These are phyloP conservation scores for Serranus cabrilla DNA, from an alignment of 2,797 vertebrate species.

Conservation along the genomic window DNA sequence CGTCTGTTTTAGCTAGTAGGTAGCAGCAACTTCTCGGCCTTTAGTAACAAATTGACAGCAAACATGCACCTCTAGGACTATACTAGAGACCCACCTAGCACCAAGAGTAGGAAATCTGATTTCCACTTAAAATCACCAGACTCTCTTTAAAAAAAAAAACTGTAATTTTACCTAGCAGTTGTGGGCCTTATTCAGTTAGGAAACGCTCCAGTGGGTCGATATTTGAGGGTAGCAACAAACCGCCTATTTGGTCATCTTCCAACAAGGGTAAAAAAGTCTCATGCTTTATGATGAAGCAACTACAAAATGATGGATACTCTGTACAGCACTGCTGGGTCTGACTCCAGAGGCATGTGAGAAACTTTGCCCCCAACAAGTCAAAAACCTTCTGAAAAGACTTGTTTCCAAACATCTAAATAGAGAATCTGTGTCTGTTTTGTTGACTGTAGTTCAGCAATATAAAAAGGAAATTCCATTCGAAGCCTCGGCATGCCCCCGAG, in stretches of 20 bases:
- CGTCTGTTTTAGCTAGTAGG: slow-evolving; percentile 56
- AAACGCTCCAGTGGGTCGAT: too few relatives aligned
- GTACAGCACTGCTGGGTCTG: slow-evolving; percentile 25
- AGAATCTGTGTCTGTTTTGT: slow-evolving; percentile 46
- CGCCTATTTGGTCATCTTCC: too few relatives aligned
- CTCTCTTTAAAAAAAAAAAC: too few relatives aligned
- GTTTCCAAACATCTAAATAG: slow-evolving; percentile 44
- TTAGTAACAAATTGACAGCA: not conserved
- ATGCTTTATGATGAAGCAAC: slow-evolving; percentile 25
- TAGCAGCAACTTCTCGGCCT: slow-evolving; percentile 33
- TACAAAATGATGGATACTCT: slow-evolving; percentile 37
- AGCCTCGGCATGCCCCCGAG: slow-evolving; percentile 44
- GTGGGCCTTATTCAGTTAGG: too few relatives aligned
- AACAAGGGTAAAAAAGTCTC: not conserved
- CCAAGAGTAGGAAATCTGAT: slow-evolving; percentile 89
- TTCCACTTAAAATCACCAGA: slow-evolving; percentile 68
- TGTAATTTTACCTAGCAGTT: too few relatives aligned
- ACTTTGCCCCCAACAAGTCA: slow-evolving; percentile 37
- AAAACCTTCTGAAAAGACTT: slow-evolving; percentile 34
- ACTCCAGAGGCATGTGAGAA: slow-evolving; percentile 35
- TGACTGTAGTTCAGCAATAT: slow-evolving; percentile 44
- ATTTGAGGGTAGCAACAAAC: too few relatives aligned
- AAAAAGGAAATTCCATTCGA: slow-evolving; percentile 63
- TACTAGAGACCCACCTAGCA: slow-evolving; percentile 83
- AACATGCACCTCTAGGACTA: slow-evolving; percentile 96